Evolutionary conservation across 2,888 invertebrate genomes (phyloP).

Genomic region (Polia nebulosa): DNA sequence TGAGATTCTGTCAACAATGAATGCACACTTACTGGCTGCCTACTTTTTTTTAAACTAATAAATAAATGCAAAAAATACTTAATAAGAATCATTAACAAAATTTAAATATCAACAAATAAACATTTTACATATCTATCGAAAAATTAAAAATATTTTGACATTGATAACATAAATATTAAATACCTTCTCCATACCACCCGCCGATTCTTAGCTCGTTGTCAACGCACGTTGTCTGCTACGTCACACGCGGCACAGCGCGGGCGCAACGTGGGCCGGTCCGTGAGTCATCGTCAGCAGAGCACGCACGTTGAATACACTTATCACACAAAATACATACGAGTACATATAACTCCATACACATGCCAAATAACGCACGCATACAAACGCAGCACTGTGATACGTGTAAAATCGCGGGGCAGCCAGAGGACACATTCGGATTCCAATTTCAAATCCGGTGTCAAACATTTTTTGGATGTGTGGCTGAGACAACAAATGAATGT

Average conservation of each 20-base stretch:
- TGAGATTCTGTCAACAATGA: no score
- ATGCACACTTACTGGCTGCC: no score
- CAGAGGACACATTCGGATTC: background rate
- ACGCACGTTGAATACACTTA: slow-evolving; percentile 62
- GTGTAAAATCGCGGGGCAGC: background rate
- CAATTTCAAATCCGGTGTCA: background rate
- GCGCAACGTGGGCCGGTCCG: slow-evolving; percentile 62
- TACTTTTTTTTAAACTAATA: no score
- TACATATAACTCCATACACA: slow-evolving; percentile 12
- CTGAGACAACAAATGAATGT: background rate
- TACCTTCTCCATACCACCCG: slow-evolving; percentile 26
- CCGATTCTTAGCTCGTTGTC: slow-evolving; percentile 45
- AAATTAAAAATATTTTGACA: no score
- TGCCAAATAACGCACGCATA: slow-evolving; percentile 13
- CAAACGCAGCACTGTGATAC: background rate
- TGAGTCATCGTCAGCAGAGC: slow-evolving; percentile 60
- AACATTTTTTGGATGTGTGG: background rate
- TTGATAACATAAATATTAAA: no score
- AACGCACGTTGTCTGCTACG: slow-evolving; percentile 68
- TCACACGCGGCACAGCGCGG: slow-evolving; percentile 54
- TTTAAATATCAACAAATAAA: no score
- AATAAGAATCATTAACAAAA: no score
- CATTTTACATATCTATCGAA: no score
- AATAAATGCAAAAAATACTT: no score
- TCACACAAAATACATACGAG: slow-evolving; percentile 1